These are phyloP conservation scores for Leptura quadrifasciata DNA, from an alignment of 2,888 invertebrate species.

Conservation along the genomic window DNA sequence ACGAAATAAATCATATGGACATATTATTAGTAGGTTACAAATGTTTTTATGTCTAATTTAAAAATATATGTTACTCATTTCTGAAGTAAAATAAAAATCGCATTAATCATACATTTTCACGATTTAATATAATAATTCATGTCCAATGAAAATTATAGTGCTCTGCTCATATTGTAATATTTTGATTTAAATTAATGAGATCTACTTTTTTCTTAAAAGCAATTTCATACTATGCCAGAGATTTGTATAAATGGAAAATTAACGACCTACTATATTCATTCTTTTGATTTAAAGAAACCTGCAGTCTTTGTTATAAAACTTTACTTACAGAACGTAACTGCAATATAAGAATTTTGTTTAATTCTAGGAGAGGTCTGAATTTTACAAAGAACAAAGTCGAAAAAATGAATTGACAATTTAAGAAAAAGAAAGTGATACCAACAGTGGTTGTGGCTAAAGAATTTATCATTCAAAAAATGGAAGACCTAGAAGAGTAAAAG, in stretches of 20 bases:
- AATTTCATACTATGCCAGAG: background rate
- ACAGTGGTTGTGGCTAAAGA: too few relatives aligned
- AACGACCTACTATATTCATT: background rate
- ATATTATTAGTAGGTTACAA: background rate
- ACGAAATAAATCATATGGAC: background rate
- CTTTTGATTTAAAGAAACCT: background rate
- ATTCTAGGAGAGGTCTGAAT: too few relatives aligned
- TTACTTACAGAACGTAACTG: background rate
- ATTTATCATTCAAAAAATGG: too few relatives aligned
- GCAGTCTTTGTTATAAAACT: background rate
- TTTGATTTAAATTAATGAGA: constrained; percentile 1
- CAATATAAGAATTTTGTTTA: background rate
- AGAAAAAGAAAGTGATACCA: too few relatives aligned
- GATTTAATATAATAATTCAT: constrained; percentile 6
- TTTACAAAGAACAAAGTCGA: too few relatives aligned
- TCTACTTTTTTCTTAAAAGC: background rate
- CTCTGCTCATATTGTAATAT: background rate
- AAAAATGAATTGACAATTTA: too few relatives aligned
- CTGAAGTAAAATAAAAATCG: background rate
- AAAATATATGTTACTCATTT: background rate
- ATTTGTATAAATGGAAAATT: background rate
- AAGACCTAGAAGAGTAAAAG: too few relatives aligned
- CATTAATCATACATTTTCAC: constrained; percentile 7
- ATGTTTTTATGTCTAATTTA: background rate
- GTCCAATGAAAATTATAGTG: constrained; percentile 7